Conservation (phyloP, 2,797 vertebrate genomes). For the Liasis olivaceus region DNA sequence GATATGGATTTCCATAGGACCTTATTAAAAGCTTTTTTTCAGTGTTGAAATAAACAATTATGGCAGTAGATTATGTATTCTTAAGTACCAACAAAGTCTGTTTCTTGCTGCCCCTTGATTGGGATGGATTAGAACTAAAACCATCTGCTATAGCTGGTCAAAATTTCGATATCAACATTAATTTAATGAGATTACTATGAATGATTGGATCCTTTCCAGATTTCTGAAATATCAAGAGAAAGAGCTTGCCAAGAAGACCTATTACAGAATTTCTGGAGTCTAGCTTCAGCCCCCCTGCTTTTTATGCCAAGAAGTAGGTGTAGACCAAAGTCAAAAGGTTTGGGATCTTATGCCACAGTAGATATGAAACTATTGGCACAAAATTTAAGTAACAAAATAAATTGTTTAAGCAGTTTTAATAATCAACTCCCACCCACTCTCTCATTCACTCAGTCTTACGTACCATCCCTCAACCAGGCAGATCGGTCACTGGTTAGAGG, state of each 20-base stretch:
- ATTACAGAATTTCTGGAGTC: background rate
- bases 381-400: background rate
- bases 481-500: background rate
- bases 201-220: background rate
- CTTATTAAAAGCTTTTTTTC: background rate
- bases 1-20: background rate
- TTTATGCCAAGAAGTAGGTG: background rate
- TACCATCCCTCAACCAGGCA: background rate
- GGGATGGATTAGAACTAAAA: background rate
- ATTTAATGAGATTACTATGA: background rate
- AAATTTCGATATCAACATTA: background rate
- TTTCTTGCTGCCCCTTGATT: background rate
- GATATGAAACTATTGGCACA: background rate
- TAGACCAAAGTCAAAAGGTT: background rate
- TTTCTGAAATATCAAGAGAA: background rate
- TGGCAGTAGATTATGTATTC: background rate
- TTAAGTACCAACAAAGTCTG: background rate
- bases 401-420: background rate
- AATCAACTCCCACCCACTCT: background rate
- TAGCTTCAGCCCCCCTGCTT: background rate
- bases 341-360: background rate
- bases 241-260: background rate
- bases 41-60: background rate
- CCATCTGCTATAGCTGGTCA: background rate
- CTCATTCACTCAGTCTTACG: no score